A percentile compares a stretch with the other conserved stretches of the same genome.
phyloP scores from a whole-genome alignment of 2,113 vertebrate species.

The Climacteris rufus region DNA sequence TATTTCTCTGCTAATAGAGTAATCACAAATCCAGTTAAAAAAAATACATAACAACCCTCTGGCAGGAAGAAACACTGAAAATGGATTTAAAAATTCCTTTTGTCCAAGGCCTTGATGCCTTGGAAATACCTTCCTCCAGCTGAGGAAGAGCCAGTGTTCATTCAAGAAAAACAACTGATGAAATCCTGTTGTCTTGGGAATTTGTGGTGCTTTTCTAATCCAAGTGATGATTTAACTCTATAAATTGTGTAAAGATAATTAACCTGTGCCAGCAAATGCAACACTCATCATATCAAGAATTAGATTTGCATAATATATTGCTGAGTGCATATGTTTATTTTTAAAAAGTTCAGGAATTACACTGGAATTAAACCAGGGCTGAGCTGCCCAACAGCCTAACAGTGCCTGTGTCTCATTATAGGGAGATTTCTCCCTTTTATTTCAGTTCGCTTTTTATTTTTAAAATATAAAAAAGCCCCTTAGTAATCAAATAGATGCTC shows the following conservation, averaged over 20 bases:
- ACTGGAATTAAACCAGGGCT: background rate
- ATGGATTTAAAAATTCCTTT: background rate
- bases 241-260: background rate
- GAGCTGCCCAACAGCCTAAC: background rate
- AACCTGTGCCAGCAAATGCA: background rate
- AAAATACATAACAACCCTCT: background rate
- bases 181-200: background rate
- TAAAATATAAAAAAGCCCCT: background rate
- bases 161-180: background rate
- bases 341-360: background rate
- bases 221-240: background rate
- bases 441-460: background rate
- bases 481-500: background rate
- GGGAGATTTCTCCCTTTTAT: background rate
- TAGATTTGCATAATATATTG: background rate
- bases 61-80: background rate
- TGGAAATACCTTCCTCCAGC: background rate
- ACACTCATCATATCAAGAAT: background rate
- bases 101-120: background rate
- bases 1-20: slow-evolving; percentile 7
- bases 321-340: background rate
- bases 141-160: background rate
- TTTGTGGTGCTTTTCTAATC: background rate
- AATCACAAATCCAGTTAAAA: background rate
- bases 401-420: background rate